Evolutionary conservation across 2,113 vertebrate species (phyloP).

Genomic region (Triplophysa dalaica): DNA sequence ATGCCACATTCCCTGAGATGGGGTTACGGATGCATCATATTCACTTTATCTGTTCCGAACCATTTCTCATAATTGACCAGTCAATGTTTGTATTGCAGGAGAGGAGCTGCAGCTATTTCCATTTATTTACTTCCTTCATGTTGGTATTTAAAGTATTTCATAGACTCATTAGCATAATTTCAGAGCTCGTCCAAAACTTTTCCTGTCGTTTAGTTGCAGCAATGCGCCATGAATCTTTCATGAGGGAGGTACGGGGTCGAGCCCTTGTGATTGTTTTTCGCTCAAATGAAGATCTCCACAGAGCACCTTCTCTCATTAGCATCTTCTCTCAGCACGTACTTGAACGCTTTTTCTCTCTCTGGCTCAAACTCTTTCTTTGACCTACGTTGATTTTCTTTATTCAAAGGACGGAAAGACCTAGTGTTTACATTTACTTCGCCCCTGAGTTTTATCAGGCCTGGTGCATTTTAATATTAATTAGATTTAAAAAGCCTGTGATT

Average conservation of each 20-base stretch:
- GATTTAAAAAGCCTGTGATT: constrained; percentile 10
- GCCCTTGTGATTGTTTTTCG: constrained; percentile 12
- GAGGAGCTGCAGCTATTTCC: background rate
- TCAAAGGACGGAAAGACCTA: background rate
- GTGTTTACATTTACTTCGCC: constrained; percentile 29
- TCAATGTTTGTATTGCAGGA: background rate
- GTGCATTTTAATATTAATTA: constrained; percentile 41
- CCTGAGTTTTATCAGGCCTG: background rate
- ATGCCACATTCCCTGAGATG: background rate
- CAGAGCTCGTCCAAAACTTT: constrained; percentile 16
- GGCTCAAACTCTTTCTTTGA: constrained; percentile 14
- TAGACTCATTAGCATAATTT: background rate
- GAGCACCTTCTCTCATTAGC: constrained; percentile 23
- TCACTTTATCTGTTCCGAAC: background rate
- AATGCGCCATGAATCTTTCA: constrained; percentile 9
- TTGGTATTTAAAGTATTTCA: background rate
- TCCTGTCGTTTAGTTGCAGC: background rate
- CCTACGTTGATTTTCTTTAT: constrained; percentile 42
- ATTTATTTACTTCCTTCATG: background rate
- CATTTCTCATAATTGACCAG: constrained; percentile 4
- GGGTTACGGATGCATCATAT: background rate
- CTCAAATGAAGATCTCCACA: constrained; percentile 8
- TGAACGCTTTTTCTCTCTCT: background rate
- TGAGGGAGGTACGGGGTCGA: constrained; percentile 1
- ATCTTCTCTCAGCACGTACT: background rate